phyloP scores from a whole-genome alignment of 2,888 invertebrate species.

The Lepidonotus clava region DNA sequence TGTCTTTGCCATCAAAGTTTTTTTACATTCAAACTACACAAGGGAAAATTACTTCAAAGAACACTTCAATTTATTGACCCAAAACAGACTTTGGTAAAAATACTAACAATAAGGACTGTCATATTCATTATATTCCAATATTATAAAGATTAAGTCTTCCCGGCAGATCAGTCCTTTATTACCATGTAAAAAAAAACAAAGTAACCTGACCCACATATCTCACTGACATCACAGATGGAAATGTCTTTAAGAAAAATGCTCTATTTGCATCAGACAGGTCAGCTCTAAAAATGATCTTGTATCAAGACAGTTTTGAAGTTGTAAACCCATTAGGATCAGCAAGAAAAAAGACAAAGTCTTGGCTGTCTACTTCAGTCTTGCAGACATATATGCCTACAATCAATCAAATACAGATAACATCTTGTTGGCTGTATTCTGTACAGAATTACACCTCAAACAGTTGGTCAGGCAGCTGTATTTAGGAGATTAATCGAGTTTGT shows the following conservation, averaged over 20 bases:
- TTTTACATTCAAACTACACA: too few species aligned
- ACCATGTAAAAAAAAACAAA: neutral
- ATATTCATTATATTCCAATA: neutral
- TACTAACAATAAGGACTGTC: neutral
- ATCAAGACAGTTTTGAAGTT: constrained; percentile 61
- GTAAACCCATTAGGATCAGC: constrained; percentile 59
- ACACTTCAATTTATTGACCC: too few species aligned
- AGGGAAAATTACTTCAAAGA: too few species aligned
- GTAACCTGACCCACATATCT: too few species aligned
- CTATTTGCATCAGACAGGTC: neutral
- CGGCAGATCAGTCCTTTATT: neutral
- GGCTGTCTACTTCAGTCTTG: constrained; percentile 59
- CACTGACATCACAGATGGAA: neutral
- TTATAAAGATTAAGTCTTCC: neutral
- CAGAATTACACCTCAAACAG: constrained; percentile 48
- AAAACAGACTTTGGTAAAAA: too few species aligned
- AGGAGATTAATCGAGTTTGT: neutral
- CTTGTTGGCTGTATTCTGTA: constrained; percentile 46
- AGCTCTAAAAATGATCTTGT: neutral
- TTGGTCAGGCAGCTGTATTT: constrained; percentile 1
- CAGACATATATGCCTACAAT: constrained; percentile 40
- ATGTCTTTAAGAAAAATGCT: neutral
- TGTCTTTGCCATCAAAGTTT: too few species aligned
- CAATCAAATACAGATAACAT: constrained; percentile 52
- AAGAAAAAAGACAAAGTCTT: constrained; percentile 60